Evolutionary conservation across 1,140 invertebrate species (phyloP), one percentile per base, ranked within the genome.

Genomic region (Macrobrachium rosenbergii): DNA sequence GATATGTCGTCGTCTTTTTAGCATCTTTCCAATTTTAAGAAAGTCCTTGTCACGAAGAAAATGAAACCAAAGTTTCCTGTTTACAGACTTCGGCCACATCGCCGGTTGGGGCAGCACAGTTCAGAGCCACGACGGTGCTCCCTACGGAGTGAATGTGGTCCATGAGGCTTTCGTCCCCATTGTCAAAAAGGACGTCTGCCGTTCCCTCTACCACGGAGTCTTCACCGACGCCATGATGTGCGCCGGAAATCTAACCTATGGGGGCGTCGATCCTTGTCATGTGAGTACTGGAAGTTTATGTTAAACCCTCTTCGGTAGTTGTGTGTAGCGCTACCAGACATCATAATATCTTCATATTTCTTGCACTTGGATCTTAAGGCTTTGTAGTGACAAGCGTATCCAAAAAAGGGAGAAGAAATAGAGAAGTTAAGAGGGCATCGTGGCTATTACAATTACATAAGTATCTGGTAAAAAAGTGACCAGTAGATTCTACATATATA

Each of bases 211-310:
- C n/a, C 58, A 19, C 2, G 67, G 63, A 19, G 14, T 76, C 43
- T 28, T 72, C 69, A 77, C 82, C 5, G 67, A 77, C 28, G 28
- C 82, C 59, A 83, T 83, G 72, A 63, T 83, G 28, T 83, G 82
- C 17, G 82, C 82, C n/a, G 82, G 82, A 0, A 83, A 83, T 37
- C 28, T 83, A 0, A 83, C 82, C 2, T n/a, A 76, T 58, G 82
- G 82, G 8, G 82, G 82, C 21, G 58, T 83, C 14, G 72, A 83
- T 28, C 73, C 82, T 5, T 83, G 82, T 21, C 82, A 83, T 19
- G 82, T 83, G 45, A 81, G 62, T 58, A 2, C 37, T 6, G 67
- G 37, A n/a, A 11, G n/a, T 12, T 16, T 17, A 52, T 17, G 17
- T 37, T 37, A 16, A 43, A 3, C 43, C 5, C 14, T 73, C 23